These are phyloP conservation scores for Drosophila watanabei DNA, from an alignment of 1,140 invertebrate species.

Conservation along the genomic window DNA sequence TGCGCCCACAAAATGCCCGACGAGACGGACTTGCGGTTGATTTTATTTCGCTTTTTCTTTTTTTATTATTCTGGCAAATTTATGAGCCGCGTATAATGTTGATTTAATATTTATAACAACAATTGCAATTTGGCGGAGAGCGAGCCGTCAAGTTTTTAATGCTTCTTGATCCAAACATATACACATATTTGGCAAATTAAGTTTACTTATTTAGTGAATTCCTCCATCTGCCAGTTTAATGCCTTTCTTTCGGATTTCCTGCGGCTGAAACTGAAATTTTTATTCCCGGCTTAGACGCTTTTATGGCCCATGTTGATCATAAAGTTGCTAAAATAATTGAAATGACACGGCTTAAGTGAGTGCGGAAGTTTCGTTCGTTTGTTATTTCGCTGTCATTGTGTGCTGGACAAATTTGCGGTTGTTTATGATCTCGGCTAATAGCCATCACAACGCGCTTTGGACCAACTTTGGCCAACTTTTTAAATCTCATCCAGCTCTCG, in stretches of 20 bases:
- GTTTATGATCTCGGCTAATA: conserved; percentile 44
- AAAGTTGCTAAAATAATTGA: conserved; percentile 76
- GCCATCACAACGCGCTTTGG: conserved; percentile 19
- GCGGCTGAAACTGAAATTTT: conserved; percentile 65
- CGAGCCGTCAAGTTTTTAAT: conserved; percentile 62
- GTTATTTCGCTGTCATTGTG: conserved; percentile 35
- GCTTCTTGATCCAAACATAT: conserved; percentile 27
- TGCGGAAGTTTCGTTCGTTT: conserved; percentile 47
- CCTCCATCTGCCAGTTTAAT: conserved; percentile 31
- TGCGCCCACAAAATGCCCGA: conserved; percentile 27
- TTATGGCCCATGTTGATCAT: conserved; percentile 58
- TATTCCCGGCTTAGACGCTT: conserved; percentile 63
- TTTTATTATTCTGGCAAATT: conserved; percentile 62
- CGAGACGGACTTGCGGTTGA: conserved; percentile 50
- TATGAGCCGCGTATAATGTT: conserved; percentile 73
- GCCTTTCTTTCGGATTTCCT: conserved; percentile 30
- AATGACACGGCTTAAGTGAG: conserved; percentile 61
- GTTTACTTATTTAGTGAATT: conserved; percentile 68
- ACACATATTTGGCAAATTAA: conserved; percentile 60
- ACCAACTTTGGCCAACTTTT: conserved; percentile 34
- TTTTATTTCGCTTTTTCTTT: conserved; percentile 58
- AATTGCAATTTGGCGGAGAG: conserved; percentile 45
- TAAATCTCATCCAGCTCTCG: conserved; percentile 6
- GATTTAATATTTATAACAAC: conserved; percentile 78
- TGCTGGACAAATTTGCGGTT: conserved; percentile 28